A percentile compares a stretch with the other conserved stretches of the same genome.
Evolutionary conservation across 2,797 vertebrate genomes (phyloP).

Genomic region (Limosa lapponica): DNA sequence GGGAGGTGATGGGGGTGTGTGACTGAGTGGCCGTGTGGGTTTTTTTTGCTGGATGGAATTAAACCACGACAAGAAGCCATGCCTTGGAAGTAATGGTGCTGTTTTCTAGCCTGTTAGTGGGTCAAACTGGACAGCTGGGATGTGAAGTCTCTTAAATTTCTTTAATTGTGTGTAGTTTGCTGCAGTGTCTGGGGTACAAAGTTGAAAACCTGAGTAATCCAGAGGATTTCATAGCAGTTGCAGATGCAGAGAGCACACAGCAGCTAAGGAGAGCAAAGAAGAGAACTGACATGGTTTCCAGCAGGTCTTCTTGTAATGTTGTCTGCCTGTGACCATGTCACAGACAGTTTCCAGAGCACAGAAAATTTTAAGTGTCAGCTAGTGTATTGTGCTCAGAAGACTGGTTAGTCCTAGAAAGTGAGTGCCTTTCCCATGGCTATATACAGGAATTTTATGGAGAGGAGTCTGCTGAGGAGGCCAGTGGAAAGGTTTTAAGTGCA

Average conservation of each 20-base stretch:
- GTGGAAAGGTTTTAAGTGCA: not conserved
- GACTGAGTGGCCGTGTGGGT: too few species aligned
- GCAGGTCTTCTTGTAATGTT: not conserved
- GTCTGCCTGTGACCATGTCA: fast-evolving
- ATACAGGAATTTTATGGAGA: not conserved
- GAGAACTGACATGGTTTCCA: not conserved
- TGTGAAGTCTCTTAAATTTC: not conserved
- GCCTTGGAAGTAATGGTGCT: not conserved
- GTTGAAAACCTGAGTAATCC: not conserved
- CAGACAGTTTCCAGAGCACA: not conserved
- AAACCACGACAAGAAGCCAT: not conserved
- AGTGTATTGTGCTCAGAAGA: not conserved
- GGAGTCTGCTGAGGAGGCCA: not conserved
- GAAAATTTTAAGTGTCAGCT: not conserved
- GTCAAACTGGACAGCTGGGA: too few species aligned
- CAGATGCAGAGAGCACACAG: not conserved
- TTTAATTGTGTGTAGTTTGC: not conserved
- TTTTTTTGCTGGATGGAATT: too few species aligned
- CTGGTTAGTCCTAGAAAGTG: not conserved
- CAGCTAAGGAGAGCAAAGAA: not conserved
- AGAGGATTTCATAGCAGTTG: not conserved
- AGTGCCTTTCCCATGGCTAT: not conserved
- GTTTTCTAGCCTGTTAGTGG: not conserved
- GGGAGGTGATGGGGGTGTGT: too few species aligned
- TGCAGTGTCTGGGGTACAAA: not conserved